phyloP scores from a whole-genome alignment of 2,888 invertebrate genomes.

The Drosophila neotestacea region DNA sequence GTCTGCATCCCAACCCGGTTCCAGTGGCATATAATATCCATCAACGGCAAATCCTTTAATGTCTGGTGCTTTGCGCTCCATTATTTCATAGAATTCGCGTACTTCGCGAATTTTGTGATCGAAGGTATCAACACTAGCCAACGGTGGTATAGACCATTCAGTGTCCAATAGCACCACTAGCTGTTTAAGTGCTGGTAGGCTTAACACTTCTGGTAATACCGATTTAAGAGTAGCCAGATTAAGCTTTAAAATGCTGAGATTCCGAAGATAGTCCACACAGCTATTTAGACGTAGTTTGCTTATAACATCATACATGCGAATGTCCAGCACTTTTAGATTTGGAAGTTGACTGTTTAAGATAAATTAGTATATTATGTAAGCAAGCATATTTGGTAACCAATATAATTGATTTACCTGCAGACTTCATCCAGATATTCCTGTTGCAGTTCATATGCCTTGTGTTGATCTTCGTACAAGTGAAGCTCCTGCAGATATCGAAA shows the following conservation, averaged over 20 bases:
- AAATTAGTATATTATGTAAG: no score
- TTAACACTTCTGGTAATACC: conserved; percentile 63
- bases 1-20: conserved; percentile 63
- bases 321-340: conserved; percentile 72
- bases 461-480: conserved; percentile 74
- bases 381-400: no score
- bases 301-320: conserved; percentile 70
- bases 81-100: conserved; percentile 76
- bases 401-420: conserved; percentile 50
- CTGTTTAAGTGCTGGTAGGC: conserved; percentile 69
- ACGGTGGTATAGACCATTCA: conserved; percentile 60
- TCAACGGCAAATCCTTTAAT: conserved; percentile 77
- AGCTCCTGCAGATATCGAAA: conserved; percentile 74
- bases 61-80: conserved; percentile 61
- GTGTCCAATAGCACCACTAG: conserved; percentile 76
- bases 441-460: conserved; percentile 74
- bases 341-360: conserved; percentile 46
- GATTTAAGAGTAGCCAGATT: conserved; percentile 77
- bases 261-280: conserved; percentile 66
- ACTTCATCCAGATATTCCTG: conserved; percentile 75
- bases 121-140: conserved; percentile 67
- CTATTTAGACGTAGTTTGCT: conserved; percentile 71
- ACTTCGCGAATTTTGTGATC: conserved; percentile 81
- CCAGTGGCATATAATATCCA: conserved; percentile 76
- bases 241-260: conserved; percentile 71